Percentiles rank a stretch among this genome's conserved stretches.
Evolutionary conservation across 2,797 vertebrate species (phyloP).

Genomic region (Mycteria americana): DNA sequence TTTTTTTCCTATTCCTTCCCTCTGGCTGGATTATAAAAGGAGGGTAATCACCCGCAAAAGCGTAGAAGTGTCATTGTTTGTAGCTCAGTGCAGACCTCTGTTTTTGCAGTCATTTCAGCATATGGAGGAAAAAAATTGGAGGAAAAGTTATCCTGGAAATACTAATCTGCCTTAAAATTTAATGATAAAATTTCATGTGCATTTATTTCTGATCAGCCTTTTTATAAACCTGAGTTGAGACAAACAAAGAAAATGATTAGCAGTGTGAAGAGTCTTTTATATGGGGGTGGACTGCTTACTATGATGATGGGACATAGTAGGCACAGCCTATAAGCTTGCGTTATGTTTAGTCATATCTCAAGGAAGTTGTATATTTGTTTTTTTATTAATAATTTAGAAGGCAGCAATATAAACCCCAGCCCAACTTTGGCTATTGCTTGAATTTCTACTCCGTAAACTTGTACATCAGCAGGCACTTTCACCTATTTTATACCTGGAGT

Average conservation of each 20-base stretch:
- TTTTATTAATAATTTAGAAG: neutral
- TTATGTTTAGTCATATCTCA: neutral
- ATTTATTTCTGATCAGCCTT: neutral
- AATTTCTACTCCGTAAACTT: neutral
- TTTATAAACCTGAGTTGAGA: neutral
- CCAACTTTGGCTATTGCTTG: neutral
- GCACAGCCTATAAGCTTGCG: neutral
- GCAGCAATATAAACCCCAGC: neutral
- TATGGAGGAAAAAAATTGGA: neutral
- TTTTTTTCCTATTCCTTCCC: neutral
- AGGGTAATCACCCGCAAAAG: neutral
- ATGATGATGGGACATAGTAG: neutral
- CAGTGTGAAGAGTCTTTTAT: neutral
- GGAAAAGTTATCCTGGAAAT: neutral
- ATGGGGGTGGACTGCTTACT: neutral
- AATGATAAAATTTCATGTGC: neutral
- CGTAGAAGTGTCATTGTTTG: neutral
- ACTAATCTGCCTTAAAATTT: neutral
- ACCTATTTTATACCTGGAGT: neutral
- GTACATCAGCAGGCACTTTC: accelerated
- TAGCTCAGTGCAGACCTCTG: neutral
- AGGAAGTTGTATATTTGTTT: neutral
- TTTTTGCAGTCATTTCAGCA: neutral
- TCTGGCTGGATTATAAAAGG: neutral
- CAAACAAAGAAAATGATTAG: neutral